Percentiles rank a stretch among this genome's conserved stretches.
Conservation (phyloP, 2,797 vertebrate species). For the Craterocephalus amniculus region DNA sequence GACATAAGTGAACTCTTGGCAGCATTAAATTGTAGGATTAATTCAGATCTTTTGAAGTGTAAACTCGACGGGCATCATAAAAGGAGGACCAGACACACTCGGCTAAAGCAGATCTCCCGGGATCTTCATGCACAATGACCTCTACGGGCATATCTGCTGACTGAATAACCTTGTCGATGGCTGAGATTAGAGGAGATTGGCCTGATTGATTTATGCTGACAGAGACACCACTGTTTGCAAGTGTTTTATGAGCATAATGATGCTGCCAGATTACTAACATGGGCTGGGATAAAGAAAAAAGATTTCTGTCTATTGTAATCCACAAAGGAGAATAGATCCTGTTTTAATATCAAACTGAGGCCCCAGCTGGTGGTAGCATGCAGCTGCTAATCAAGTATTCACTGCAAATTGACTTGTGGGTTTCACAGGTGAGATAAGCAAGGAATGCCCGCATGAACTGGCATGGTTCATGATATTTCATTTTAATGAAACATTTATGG, state of each 20-base stretch:
- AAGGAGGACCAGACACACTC: neutral
- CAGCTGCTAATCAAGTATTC: neutral
- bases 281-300: neutral
- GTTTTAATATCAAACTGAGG: neutral
- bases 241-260: neutral
- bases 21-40: neutral
- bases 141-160: neutral
- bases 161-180: neutral
- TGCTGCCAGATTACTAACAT: neutral
- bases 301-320: too few species aligned
- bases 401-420: neutral
- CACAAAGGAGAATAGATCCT: neutral
- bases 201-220: neutral
- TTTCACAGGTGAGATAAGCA: slow-evolving; percentile 33
- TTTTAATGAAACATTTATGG: slow-evolving; percentile 52
- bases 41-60: neutral
- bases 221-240: neutral
- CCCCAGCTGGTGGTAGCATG: too few species aligned
- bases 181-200: neutral
- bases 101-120: neutral
- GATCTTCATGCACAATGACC: neutral
- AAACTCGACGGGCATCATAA: neutral
- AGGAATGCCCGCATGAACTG: slow-evolving; percentile 41
- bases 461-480: slow-evolving; percentile 51
- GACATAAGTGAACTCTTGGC: neutral